Evolutionary conservation across 1,140 invertebrate genomes (phyloP).

Genomic region (Drosophila guanche): DNA sequence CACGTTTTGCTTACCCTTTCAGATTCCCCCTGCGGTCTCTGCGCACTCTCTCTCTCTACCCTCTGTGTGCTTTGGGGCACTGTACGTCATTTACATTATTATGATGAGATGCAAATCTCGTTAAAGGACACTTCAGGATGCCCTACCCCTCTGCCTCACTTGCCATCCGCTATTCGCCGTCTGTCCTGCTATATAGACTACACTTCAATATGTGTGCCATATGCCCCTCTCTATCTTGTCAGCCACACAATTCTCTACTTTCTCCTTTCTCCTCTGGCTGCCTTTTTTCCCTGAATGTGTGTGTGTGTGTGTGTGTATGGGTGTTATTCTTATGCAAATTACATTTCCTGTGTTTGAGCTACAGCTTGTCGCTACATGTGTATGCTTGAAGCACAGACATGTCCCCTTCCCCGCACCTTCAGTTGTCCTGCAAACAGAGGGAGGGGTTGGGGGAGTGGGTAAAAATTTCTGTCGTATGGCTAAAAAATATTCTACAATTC

Average conservation of each 20-base stretch:
- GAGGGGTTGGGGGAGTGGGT: too few relatives aligned
- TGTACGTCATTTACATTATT: constrained; percentile 79
- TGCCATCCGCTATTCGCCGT: constrained; percentile 29
- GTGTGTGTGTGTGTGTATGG: constrained; percentile 28
- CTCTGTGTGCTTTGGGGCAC: constrained; percentile 34
- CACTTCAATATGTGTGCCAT: constrained; percentile 80
- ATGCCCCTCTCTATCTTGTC: constrained; percentile 61
- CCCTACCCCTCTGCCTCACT: constrained; percentile 28
- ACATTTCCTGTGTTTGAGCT: constrained; percentile 80
- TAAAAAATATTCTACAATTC: constrained; percentile 80
- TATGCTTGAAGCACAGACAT: constrained; percentile 37
- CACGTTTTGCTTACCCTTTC: constrained; percentile 42
- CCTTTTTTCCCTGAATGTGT: not conserved
- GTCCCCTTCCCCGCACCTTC: not conserved
- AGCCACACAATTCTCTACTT: constrained; percentile 30
- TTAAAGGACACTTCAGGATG: constrained; percentile 75
- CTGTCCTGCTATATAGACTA: constrained; percentile 58
- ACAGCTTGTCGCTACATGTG: constrained; percentile 75
- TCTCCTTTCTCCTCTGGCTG: not conserved
- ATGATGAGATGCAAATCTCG: constrained; percentile 81
- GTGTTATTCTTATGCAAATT: constrained; percentile 80
- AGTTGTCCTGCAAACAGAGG: constrained; percentile 6
- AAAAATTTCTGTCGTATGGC: constrained; percentile 40
- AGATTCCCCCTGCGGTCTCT: constrained; percentile 1
- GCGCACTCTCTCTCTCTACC: not conserved